Base-by-base conservation (phyloP, 2,113 vertebrate species). In the Platysteira castanea region DNA sequence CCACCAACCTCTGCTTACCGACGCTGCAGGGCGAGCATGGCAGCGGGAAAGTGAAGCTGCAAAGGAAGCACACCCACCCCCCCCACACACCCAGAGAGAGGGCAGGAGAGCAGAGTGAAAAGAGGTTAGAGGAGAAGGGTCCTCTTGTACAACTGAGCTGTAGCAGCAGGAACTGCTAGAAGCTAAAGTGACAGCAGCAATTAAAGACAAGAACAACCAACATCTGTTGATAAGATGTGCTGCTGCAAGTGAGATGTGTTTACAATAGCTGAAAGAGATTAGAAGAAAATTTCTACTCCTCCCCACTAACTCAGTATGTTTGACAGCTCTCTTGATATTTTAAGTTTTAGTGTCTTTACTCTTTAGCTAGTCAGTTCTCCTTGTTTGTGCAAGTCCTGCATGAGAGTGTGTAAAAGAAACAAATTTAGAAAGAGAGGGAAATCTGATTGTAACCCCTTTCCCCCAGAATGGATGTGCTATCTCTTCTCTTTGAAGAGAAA, bases 181-280 rank as follows among this genome's bases (percentile, higher is more conserved):
- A 94, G 59, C 68, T 64, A 12, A 88, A 94, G 64, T 86, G 96
- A 94, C 88, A 93, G 90, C 85, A 86, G 79, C 88, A 92, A 87
- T 86, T 88, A 89, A 70, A 92, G 76, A 87, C 24, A 60, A 93
- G 64, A 92, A n/a, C 59, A 93, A 90, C 86, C 73, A 94, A 92
- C 73, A 95, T 96, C 83, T 96, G 95, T 96, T 96, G 85, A 92
- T 93, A 92, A 95, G 84, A 85, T 85, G 75, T 92, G 76, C 95
- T 90, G 82, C 77, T 90, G 73, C 54, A 44, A 93, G 81, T 56
- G 70, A 94, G 88, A 95, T 78, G 64, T 94, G 84, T 96, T 96
- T 97, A 97, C 92, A 92, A 90, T 84, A 91, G 90, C 79, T 93
- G 90, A 80, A 87, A 90, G 79, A 88, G 87, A 92, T 88, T 90